Evolutionary conservation across 1,140 invertebrate genomes (phyloP), one percentile per base, ranked within the genome.

Genomic region (Melipona quadrifasciata): DNA sequence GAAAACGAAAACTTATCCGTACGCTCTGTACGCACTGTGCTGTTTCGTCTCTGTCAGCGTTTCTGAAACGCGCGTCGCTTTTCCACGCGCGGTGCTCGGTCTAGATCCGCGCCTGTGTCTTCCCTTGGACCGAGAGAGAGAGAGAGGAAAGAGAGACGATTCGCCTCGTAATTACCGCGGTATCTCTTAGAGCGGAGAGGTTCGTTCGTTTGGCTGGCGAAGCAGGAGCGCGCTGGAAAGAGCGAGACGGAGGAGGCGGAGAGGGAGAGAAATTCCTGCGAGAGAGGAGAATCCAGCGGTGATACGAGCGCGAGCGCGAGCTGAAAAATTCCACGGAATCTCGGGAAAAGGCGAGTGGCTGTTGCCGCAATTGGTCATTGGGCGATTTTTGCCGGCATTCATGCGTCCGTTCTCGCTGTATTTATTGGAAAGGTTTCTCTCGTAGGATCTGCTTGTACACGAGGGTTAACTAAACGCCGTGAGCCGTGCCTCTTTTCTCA

Each of bases 341-440:
- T 84, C 89, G 90, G 87, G 89, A 92, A 93, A 92, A 92, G 89
- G 90, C 87, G 89, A 90, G 80, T 84, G 87, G 91, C 88, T 87
- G 82, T 85, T 85, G 87, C 91, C 91, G 91, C 92, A 93, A 93
- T 93, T 93, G 93, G 93, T 93, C 91, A 93, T 92, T 93, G 91
- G 89, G 90, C 89, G 92, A 93, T 93, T 93, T 93, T 93, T 93
- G 90, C 85, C 68, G 89, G 93, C 92, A 93, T 94, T 94, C 93
- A 94, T 93, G 93, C 92, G 93, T 94, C 93, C 86, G 90, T 91
- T 89, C 87, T 71, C 85, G 89, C 87, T 91, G 91, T 93, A 93
- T 94, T 94, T 93, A 94, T 94, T 92, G 93, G 92, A 93, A 93
- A 92, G 87, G 72, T 86, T 88, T 89, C 77, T 76, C 78, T 84